These are phyloP conservation scores for Sclerodermus sp. DNA, from an alignment of 2,888 invertebrate species.

Conservation along the genomic window DNA sequence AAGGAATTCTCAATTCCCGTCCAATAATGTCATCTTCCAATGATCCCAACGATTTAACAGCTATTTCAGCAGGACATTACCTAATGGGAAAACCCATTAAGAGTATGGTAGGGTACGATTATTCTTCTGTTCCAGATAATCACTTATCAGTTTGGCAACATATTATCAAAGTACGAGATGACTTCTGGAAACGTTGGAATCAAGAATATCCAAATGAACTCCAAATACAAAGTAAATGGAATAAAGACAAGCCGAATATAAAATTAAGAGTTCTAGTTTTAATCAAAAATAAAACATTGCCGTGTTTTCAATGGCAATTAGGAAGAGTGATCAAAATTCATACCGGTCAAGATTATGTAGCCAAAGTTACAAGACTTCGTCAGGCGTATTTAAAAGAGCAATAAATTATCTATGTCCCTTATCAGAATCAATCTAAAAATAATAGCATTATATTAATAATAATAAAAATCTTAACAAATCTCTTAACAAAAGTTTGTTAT, in stretches of 20 bases:
- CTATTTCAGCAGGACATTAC: background rate
- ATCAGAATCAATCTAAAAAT: too few species aligned
- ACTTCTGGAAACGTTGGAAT: slow-evolving; percentile 17
- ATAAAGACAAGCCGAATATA: too few species aligned
- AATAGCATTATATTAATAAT: too few species aligned
- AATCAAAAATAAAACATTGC: background rate
- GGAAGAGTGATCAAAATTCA: background rate
- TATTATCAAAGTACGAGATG: background rate
- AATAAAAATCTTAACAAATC: too few species aligned
- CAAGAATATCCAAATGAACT: slow-evolving; percentile 19
- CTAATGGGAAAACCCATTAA: background rate
- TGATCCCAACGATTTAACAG: slow-evolving; percentile 2
- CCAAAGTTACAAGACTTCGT: background rate
- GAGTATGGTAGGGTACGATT: background rate
- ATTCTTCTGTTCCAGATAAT: background rate
- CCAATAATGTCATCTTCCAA: background rate
- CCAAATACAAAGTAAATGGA: slow-evolving; percentile 18
- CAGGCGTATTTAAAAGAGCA: too few species aligned
- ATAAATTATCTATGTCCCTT: too few species aligned
- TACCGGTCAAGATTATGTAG: background rate
- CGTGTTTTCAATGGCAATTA: background rate
- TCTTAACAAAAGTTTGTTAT: too few species aligned
- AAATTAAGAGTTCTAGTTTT: background rate
- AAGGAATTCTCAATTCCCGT: slow-evolving; percentile 6
- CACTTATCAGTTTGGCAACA: background rate